These are phyloP conservation scores for Arothron firmamentum DNA, from an alignment of 2,113 vertebrate genomes.

Conservation along the genomic window DNA sequence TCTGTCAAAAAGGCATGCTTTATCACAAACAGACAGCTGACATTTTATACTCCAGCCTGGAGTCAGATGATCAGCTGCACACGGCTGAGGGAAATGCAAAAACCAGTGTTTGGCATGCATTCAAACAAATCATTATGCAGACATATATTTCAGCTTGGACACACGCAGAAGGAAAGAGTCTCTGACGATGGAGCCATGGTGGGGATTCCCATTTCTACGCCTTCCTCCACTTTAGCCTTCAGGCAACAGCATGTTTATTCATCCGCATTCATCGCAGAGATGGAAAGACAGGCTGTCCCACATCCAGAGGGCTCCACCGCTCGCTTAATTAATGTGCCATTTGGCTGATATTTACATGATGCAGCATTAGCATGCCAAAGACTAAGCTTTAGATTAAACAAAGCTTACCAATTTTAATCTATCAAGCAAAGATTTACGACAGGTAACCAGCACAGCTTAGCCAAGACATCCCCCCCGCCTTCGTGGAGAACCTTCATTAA, in stretches of 20 bases:
- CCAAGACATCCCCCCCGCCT: slow-evolving; percentile 32
- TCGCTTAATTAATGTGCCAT: slow-evolving; percentile 77
- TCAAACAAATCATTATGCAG: no score
- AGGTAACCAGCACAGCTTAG: slow-evolving; percentile 59
- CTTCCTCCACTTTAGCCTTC: slow-evolving; percentile 4
- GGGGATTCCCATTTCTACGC: slow-evolving; percentile 5
- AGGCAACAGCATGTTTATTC: slow-evolving; percentile 37
- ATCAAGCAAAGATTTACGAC: slow-evolving; percentile 58
- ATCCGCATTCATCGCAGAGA: slow-evolving; percentile 33
- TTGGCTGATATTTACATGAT: slow-evolving; percentile 78
- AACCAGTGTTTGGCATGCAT: no score
- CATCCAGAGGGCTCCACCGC: slow-evolving; percentile 45
- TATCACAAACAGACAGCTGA: slow-evolving; percentile 48
- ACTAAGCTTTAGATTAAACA: slow-evolving; percentile 70
- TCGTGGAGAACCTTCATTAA: slow-evolving; percentile 57
- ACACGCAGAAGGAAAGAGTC: slow-evolving; percentile 21
- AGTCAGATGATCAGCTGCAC: slow-evolving; percentile 49
- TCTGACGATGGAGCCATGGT: slow-evolving; percentile 37
- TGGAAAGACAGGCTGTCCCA: slow-evolving; percentile 28
- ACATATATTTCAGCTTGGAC: background rate
- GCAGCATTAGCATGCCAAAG: slow-evolving; percentile 60
- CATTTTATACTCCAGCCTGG: slow-evolving; percentile 56
- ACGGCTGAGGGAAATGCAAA: slow-evolving; percentile 7
- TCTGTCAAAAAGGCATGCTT: slow-evolving; percentile 44
- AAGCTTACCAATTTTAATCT: slow-evolving; percentile 71